Base-by-base conservation (phyloP, 2,888 invertebrate genomes). In the Netelia virgata region DNA sequence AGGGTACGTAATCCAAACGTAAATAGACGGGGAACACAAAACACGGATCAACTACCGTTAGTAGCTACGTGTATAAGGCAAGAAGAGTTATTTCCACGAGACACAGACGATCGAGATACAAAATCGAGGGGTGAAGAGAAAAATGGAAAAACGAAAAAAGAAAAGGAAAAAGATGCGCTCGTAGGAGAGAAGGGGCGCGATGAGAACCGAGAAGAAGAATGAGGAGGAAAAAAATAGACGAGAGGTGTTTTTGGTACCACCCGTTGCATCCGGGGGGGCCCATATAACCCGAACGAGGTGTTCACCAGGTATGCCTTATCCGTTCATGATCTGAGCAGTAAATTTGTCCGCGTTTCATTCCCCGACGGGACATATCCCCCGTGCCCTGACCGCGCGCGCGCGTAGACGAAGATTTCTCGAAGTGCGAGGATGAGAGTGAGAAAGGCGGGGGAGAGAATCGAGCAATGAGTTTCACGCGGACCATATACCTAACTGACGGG, bases 261-360 rank as follows among this genome's bases (percentile, higher is more conserved):
- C 86, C 87, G 88, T 85, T 87, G 85, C 90, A 91, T 90, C 88
- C 88, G 89, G 86, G 90, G 80, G 90, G 91, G 90, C 90, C 91
- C 84, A 83, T 90, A 91, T 91, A 92, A 91, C 91, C 92, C 91
- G 90, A 91, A 91, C 89, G 91, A 92, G 92, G 92, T 93, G 93
- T 93, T 92, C 91, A 88, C 91, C 92, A 93, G 92, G 92, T 92
- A 92, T 92, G 92, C 88, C 90, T 92, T 92, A 92, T 92, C 92
- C 89, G 85, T 86, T 72, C 77, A 78, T 87, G 90, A 92, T 92
- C 92, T 86, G 86, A 90, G 92, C 91, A 90, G 90, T 92, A 92
- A 92, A 92, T 92, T 92, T 92, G 89, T 91, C 90, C 88, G 88
- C 87, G 89, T 88, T 90, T 87, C 81, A 77, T 88, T 81, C 87